phyloP scores from a whole-genome alignment of 1,140 invertebrate species.

The Ganaspis sp. region DNA sequence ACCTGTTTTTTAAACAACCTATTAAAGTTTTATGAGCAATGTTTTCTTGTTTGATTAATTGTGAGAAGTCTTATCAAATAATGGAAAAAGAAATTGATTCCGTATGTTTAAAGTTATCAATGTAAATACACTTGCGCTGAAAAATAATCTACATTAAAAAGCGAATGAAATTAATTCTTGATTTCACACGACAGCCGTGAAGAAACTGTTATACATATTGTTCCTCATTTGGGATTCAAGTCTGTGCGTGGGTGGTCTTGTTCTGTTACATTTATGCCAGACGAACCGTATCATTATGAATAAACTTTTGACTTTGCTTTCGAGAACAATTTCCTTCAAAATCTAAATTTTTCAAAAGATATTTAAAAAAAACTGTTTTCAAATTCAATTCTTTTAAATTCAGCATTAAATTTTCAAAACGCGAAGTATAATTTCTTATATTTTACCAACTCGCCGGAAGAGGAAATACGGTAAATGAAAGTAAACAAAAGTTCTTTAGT shows the following conservation, averaged over 20 bases:
- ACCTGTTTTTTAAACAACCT: too few species aligned
- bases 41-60: too few species aligned
- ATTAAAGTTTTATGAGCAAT: too few species aligned
- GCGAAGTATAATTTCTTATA: background rate
- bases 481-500: background rate
- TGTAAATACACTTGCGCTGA: too few species aligned
- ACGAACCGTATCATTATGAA: slow-evolving; percentile 57
- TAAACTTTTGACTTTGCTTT: slow-evolving; percentile 3
- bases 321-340: background rate
- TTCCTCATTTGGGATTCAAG: slow-evolving; percentile 64
- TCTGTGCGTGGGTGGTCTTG: slow-evolving; percentile 63
- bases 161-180: too few species aligned
- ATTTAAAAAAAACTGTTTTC: too few species aligned
- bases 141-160: too few species aligned
- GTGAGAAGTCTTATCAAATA: too few species aligned
- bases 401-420: background rate
- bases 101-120: too few species aligned
- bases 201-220: slow-evolving; percentile 73
- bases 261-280: slow-evolving; percentile 56
- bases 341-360: background rate
- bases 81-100: too few species aligned
- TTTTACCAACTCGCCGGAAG: background rate
- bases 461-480: background rate
- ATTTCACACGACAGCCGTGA: slow-evolving; percentile 70
- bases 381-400: too few species aligned